Evolutionary conservation across 2,888 invertebrate genomes (phyloP), one percentile per base, ranked within the genome.

Genomic region (Rhamphomyia laevipes): DNA sequence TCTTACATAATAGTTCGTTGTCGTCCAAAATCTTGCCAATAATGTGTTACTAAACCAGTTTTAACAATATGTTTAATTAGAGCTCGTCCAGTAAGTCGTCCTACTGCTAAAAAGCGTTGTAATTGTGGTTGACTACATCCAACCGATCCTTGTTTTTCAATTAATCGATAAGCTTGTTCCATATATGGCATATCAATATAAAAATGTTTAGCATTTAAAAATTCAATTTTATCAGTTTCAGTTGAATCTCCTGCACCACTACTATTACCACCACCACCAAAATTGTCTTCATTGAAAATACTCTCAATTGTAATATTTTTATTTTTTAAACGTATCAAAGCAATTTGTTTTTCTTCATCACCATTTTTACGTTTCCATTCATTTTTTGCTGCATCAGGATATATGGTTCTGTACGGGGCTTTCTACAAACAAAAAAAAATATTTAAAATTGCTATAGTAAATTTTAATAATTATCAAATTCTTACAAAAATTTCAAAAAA

Each of bases 301-400:
- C 77, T 74, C 33, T 68, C 61, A 7, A 77, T 63, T 50, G 77
- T 73, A 13, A 76, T 59, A 52, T 74, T 67, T 1, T 78, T 77
- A 65, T 80, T 72, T n/a, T 76, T 65, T 23, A 84, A 63, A 57
- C 75, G 73, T 9, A 80, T 66, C 7, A 82, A 61, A 1, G 61
- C 59, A 55, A 75, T 74, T 56, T 79, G 78, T 50, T 67, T 70
- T 6, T 63, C 57, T 4, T 63, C 60, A 53, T 60, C 60, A 48
- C 23, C 10, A 27, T 64, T 65, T 59, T 77, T 78, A 12, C 63
- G 61, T 53, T 71, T 72, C 72, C 74, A 80, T 59, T 81, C 77
- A 6, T 61, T 60, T 33, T 65, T 61, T 5, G 64, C 55, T 2
- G 80, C 77, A 55, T 78, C 65, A 15, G 82, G 81, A 65, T 77